These are phyloP conservation scores for Leguminivora glycinivorella DNA, from an alignment of 1,140 invertebrate genomes.

Conservation along the genomic window DNA sequence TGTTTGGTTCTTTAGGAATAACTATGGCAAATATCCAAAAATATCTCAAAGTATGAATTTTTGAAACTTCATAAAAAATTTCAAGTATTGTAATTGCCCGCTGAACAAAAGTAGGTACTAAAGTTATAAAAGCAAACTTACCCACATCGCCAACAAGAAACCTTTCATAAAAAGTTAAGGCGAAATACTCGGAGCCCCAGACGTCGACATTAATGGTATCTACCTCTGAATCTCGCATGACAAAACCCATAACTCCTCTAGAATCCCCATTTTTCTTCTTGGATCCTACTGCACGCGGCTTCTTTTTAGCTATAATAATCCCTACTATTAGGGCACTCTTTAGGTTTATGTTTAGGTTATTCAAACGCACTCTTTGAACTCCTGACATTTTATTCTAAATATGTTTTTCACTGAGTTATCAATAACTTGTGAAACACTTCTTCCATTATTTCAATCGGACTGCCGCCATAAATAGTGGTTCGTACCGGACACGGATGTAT, in stretches of 20 bases:
- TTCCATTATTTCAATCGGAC: not conserved
- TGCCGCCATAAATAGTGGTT: not conserved
- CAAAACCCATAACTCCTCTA: constrained; percentile 84
- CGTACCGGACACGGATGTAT: too few relatives aligned
- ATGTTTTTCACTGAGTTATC: not conserved
- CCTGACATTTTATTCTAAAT: constrained; percentile 62
- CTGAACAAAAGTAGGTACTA: too few relatives aligned
- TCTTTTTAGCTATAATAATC: constrained; percentile 73
- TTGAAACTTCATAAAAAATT: too few relatives aligned
- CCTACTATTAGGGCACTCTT: constrained; percentile 70
- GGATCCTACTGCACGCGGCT: constrained; percentile 55
- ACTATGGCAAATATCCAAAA: too few relatives aligned
- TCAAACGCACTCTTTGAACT: constrained; percentile 65
- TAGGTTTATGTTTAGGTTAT: constrained; percentile 70
- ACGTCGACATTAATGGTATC: constrained; percentile 85
- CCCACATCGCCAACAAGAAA: constrained; percentile 84
- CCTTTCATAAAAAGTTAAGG: constrained; percentile 79
- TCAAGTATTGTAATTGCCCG: too few relatives aligned
- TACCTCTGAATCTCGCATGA: constrained; percentile 82
- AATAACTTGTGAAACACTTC: not conserved
- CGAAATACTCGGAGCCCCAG: constrained; percentile 82
- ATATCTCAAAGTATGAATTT: too few relatives aligned
- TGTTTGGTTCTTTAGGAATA: constrained; percentile 30
- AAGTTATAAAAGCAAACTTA: constrained; percentile 48
- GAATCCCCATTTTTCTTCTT: constrained; percentile 73